A percentile compares a stretch with the other conserved stretches of the same genome.
These are phyloP conservation scores for Columbina picui DNA, from an alignment of 2,113 vertebrate species.

Conservation along the genomic window DNA sequence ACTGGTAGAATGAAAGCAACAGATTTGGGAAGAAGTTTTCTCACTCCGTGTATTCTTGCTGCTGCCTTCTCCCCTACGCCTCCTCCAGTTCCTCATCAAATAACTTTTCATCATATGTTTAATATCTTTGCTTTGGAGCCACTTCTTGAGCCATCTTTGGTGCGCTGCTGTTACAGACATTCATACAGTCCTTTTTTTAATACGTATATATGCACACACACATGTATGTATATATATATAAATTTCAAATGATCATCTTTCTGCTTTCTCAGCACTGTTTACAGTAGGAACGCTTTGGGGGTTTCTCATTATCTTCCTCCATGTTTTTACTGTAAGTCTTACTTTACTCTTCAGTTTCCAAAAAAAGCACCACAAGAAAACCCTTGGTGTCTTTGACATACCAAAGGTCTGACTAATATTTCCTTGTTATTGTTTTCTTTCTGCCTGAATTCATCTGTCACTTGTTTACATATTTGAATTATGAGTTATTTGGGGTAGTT, in stretches of 20 bases:
- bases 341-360: background rate
- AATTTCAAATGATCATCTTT: rapidly evolving
- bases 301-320: background rate
- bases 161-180: rapidly evolving
- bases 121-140: background rate
- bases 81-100: background rate
- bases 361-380: background rate
- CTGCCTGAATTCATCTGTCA: background rate
- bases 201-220: no score
- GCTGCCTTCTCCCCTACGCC: background rate
- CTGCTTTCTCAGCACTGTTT: background rate
- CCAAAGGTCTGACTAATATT: slow-evolving; percentile 9
- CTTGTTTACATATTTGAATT: background rate
- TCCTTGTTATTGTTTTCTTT: slow-evolving; percentile 38
- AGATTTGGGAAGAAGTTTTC: background rate
- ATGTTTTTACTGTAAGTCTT: background rate
- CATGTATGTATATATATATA: no score
- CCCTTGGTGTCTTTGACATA: background rate
- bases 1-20: background rate
- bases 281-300: background rate
- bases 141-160: background rate
- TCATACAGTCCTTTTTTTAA: background rate
- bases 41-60: background rate
- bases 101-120: background rate
- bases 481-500: background rate